Conservation (phyloP, 2,888 invertebrate genomes). For the Cheilosia variabilis region DNA sequence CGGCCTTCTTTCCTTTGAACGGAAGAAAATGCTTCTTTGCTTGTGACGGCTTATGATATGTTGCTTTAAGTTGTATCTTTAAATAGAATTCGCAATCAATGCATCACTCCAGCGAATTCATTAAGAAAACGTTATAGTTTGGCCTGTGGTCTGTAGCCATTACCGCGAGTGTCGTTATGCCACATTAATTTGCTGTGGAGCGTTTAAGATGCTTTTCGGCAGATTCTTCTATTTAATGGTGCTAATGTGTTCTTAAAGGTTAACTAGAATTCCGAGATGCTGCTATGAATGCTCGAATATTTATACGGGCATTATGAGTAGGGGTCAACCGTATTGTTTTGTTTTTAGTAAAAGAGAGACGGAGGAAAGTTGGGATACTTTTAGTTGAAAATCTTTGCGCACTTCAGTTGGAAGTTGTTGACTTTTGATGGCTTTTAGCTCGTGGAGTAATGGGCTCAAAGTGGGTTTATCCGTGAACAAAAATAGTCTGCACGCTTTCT, state of each 20-base stretch:
- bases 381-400: too few species aligned
- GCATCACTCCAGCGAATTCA: not conserved
- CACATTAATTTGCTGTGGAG: not conserved
- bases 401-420: too few species aligned
- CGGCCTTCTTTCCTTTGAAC: not conserved
- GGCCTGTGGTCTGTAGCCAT: not conserved
- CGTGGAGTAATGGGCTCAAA: too few species aligned
- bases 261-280: not conserved
- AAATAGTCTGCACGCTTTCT: too few species aligned
- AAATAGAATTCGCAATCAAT: conserved; percentile 8
- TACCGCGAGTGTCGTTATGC: not conserved
- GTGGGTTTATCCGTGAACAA: too few species aligned
- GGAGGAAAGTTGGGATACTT: too few species aligned
- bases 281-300: too few species aligned
- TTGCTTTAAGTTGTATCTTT: not conserved
- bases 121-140: conserved; percentile 4
- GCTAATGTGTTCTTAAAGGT: not conserved
- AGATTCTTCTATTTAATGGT: not conserved
- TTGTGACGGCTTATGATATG: not conserved
- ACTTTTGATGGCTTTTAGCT: too few species aligned
- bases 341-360: too few species aligned
- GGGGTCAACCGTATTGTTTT: too few species aligned
- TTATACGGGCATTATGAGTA: too few species aligned
- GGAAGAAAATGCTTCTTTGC: not conserved
- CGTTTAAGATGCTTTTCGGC: not conserved